Evolutionary conservation across 2,113 vertebrate genomes (phyloP).

Genomic region (Montifringilla adamsi): DNA sequence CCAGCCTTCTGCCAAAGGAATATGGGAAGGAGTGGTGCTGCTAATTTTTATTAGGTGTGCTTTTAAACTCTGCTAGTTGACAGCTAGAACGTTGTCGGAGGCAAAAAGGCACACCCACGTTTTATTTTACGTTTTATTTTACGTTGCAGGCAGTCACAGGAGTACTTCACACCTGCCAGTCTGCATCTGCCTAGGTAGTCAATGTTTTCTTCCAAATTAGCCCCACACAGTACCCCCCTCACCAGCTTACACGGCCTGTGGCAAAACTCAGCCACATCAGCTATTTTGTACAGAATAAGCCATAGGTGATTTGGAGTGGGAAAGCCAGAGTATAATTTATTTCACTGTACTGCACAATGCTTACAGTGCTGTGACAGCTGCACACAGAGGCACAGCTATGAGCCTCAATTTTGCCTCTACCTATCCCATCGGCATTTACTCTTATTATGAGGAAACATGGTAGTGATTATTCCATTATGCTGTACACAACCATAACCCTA

Average conservation of each 20-base stretch:
- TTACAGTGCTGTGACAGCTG: conserved; percentile 19
- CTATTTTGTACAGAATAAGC: conserved; percentile 1
- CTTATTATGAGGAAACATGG: not conserved
- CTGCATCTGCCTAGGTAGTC: conserved; percentile 8
- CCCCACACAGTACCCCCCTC: not conserved
- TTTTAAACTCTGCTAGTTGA: not conserved
- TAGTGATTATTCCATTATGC: not conserved
- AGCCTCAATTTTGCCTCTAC: conserved; percentile 5
- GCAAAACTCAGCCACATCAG: conserved; percentile 8
- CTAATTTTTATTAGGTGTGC: not conserved
- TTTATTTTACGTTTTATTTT: conserved; percentile 21
- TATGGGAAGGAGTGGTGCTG: not conserved
- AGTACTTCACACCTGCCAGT: conserved; percentile 59
- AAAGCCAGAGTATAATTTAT: not conserved
- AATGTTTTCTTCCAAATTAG: not conserved
- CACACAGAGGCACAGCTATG: not conserved
- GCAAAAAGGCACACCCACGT: not conserved
- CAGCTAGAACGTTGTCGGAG: not conserved
- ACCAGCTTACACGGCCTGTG: not conserved
- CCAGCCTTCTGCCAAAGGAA: not conserved
- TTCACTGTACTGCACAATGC: not conserved
- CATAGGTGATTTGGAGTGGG: not conserved
- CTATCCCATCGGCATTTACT: not conserved
- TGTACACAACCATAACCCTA: not conserved
- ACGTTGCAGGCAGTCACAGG: not conserved